Base-by-base conservation (phyloP, 2,888 invertebrate species). In the Standfussiana lucernea region DNA sequence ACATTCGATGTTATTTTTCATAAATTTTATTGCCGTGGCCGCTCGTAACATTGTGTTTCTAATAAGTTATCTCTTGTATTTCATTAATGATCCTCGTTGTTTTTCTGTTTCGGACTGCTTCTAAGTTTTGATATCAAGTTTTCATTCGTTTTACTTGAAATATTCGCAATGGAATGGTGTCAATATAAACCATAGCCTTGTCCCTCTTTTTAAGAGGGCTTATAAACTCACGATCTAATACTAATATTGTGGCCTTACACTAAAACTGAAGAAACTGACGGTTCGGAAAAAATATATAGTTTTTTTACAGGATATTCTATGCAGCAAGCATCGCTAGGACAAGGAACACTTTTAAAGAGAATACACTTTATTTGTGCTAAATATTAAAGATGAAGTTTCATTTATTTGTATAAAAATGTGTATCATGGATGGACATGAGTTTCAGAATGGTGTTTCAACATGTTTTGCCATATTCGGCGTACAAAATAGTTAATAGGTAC, bases 1-100 rank as follows among this genome's bases (percentile, higher is more conserved):
- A 89, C 89, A 90, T 88, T 89, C 88, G 87, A 83, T 90, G 91
- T 90, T 90, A 93, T 93, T 93, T 93, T 93, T 94, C 90, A 93
- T 93, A 85, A 89, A 88, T 91, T 93, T 95, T 93, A 94, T 92
- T 88, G 80, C 88, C 86, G 76, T 86, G 67, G 89, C 83, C 84
- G 88, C 82, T 92, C 90, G 89, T 93, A 91, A 92, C 88, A 79
- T 88, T 89, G 85, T 80, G 80, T 89, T 91, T 86, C 79, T 88
- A 88, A 87, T 79, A 80, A 87, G 69, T 61, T 68, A 80, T 77
- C 72, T 79, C 61, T 87, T 88, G 76, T 77, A 32, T 77, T 28
- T 74, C 18, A 35, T 75, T 72, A 68, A 47, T 45, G 37, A 62
- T 8, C 10, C 64, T 42, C 21, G 15, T 42, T 65, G 24, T 59